Evolutionary conservation across 2,888 invertebrate species (phyloP).

Genomic region (Stenotaenia linearis): DNA sequence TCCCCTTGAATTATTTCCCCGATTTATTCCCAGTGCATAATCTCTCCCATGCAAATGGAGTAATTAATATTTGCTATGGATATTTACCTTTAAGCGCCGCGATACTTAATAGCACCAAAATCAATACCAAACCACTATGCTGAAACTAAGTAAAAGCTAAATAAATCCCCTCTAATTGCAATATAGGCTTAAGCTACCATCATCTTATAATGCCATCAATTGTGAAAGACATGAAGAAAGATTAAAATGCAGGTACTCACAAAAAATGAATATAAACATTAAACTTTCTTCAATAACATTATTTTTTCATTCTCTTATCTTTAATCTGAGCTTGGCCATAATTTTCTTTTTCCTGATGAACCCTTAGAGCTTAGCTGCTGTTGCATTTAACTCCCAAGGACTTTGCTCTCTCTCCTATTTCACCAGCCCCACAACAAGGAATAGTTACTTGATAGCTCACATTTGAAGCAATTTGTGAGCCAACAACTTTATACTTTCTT

Average conservation of each 20-base stretch:
- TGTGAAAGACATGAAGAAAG: not conserved
- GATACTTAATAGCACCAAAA: not conserved
- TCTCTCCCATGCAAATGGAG: too few relatives aligned
- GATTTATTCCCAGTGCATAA: too few relatives aligned
- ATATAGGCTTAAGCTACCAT: not conserved
- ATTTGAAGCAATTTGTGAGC: constrained; percentile 17
- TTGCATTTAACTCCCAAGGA: not conserved
- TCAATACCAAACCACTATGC: not conserved
- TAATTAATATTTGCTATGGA: too few relatives aligned
- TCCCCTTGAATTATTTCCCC: too few relatives aligned
- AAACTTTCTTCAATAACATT: too few relatives aligned
- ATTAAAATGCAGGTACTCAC: not conserved
- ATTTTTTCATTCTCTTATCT: too few relatives aligned
- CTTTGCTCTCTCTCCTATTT: not conserved
- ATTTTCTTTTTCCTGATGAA: not conserved
- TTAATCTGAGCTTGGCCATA: too few relatives aligned
- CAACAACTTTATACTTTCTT: not conserved
- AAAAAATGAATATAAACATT: not conserved
- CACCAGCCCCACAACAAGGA: not conserved
- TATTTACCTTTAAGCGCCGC: not conserved
- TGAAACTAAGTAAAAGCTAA: not conserved
- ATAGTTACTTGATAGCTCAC: not conserved
- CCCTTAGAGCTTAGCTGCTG: not conserved
- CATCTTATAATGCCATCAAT: not conserved
- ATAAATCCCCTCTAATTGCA: not conserved